These are phyloP conservation scores for Phasianus colchicus DNA, from an alignment of 2,113 vertebrate species.

Conservation along the genomic window DNA sequence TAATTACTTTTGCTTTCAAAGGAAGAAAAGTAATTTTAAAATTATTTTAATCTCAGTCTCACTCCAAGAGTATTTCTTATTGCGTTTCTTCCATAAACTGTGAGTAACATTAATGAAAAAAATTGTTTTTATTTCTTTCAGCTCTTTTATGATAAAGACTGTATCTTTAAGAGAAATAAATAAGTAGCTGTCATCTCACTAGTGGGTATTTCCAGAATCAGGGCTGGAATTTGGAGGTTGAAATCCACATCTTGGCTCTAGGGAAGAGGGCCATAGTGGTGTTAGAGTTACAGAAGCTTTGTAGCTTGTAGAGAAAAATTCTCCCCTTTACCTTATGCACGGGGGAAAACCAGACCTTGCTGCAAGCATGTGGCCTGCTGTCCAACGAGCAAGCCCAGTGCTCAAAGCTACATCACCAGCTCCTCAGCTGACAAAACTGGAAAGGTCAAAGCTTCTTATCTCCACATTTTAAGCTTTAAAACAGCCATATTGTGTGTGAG, in stretches of 20 bases:
- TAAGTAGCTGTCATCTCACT: neutral
- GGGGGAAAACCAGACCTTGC: neutral
- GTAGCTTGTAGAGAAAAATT: neutral
- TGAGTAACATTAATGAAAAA: constrained; percentile 8
- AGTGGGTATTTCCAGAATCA: neutral
- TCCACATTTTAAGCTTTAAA: neutral
- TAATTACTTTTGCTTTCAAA: constrained; percentile 56
- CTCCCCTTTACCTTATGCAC: neutral
- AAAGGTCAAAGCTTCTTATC: neutral
- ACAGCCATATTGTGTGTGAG: neutral
- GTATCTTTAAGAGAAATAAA: neutral
- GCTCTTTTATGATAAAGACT: neutral
- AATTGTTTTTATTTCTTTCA: neutral
- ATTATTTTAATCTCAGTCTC: constrained; percentile 20
- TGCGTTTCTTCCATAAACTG: constrained; percentile 23
- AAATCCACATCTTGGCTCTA: neutral
- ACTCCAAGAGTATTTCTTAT: constrained; percentile 29
- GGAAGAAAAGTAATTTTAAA: constrained; percentile 22
- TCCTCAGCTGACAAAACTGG: neutral
- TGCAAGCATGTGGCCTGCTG: neutral
- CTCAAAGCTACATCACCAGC: neutral
- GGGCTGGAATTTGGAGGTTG: neutral
- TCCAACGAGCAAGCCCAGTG: neutral
- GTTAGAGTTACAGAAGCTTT: neutral
- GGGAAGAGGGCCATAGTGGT: neutral